Conservation (phyloP, 2,797 vertebrate genomes). For the Choloepus didactylus region DNA sequence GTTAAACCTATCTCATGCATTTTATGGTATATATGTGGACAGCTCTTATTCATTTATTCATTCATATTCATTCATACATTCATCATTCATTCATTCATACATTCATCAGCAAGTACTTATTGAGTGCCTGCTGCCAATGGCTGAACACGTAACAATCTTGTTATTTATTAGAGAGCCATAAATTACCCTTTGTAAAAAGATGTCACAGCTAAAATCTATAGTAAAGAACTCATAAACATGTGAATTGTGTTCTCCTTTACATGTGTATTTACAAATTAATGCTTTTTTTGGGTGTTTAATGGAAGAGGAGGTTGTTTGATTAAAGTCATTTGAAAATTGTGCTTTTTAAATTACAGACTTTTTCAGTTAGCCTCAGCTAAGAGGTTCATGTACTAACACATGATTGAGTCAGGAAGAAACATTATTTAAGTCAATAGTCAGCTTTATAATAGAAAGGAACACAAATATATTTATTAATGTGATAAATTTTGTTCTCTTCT, state of each 20-base stretch:
- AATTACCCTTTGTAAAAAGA: not conserved
- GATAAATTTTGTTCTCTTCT: constrained; percentile 16
- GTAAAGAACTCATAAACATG: not conserved
- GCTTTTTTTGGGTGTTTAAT: not conserved
- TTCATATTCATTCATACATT: not conserved
- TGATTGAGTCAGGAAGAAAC: not conserved
- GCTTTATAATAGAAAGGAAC: not conserved
- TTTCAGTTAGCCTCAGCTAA: not conserved
- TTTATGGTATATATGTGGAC: not conserved
- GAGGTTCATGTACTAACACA: not conserved
- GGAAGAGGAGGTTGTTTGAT: not conserved
- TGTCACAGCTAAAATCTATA: not conserved
- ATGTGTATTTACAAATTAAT: not conserved
- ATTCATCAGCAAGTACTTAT: not conserved
- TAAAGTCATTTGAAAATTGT: not conserved
- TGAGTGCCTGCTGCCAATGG: not conserved
- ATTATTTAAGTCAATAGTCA: not conserved
- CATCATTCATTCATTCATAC: not conserved
- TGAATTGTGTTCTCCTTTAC: not conserved
- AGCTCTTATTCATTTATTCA: not conserved
- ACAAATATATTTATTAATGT: not conserved
- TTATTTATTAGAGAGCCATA: not conserved
- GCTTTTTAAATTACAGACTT: constrained; percentile 4
- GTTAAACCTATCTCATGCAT: not conserved
- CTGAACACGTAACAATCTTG: not conserved